Conservation (phyloP, 2,797 vertebrate species). For the Phrynocephalus guinanensis region DNA sequence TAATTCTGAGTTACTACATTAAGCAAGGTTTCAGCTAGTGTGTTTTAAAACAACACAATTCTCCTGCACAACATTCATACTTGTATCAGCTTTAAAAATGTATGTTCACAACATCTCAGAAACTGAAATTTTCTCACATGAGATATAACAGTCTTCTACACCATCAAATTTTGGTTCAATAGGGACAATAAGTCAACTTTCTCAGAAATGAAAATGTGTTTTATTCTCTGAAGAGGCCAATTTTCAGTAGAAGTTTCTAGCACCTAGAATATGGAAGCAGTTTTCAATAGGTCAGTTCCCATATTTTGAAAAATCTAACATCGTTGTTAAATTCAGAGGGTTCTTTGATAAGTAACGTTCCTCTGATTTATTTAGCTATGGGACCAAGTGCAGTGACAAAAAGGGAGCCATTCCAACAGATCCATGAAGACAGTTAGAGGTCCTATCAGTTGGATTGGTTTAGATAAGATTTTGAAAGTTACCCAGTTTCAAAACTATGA, state of each 20-base stretch:
- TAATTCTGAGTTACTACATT: too few relatives aligned
- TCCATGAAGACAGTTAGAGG: neutral
- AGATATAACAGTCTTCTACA: neutral
- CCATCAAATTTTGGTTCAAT: neutral
- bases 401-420: neutral
- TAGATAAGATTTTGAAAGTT: neutral
- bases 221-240: neutral
- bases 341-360: too few relatives aligned
- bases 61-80: fast-evolving
- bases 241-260: neutral
- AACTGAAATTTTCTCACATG: neutral
- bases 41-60: neutral
- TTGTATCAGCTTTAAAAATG: neutral
- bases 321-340: neutral
- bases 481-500: neutral
- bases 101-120: fast-evolving
- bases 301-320: neutral
- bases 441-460: too few relatives aligned
- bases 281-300: neutral
- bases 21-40: neutral
- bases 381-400: neutral
- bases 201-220: neutral
- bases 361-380: too few relatives aligned
- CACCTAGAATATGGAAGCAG: neutral
- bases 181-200: neutral